Evolutionary conservation across 2,797 vertebrate genomes (phyloP).

Genomic region (Odontamblyopus rebecca): DNA sequence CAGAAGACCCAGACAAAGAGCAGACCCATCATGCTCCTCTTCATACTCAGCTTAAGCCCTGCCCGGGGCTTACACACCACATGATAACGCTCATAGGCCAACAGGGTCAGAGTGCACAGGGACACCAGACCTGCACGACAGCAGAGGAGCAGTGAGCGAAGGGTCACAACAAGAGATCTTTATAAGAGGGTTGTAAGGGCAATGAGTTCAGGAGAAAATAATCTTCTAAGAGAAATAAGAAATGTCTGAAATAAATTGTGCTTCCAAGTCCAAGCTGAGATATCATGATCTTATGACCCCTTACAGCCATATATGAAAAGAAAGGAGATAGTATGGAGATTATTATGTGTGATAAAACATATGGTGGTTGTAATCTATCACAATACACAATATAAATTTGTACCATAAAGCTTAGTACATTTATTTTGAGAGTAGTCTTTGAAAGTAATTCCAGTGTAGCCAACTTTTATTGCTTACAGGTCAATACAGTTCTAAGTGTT

Average conservation of each 20-base stretch:
- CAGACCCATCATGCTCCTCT: constrained; percentile 60
- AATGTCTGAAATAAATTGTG: neutral
- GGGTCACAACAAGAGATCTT: neutral
- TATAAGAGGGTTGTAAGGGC: neutral
- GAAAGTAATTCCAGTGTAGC: too few species aligned
- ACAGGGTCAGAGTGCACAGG: constrained; percentile 73
- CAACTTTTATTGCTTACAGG: too few species aligned
- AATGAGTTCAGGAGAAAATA: constrained; percentile 2
- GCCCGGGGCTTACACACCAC: constrained; percentile 70
- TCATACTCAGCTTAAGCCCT: constrained; percentile 61
- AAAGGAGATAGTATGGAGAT: neutral
- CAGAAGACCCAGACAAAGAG: constrained; percentile 73
- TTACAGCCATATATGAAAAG: neutral
- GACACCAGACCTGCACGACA: constrained; percentile 71
- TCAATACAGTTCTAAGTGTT: too few species aligned
- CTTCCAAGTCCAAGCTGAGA: neutral
- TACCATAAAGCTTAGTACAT: neutral
- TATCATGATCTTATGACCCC: constrained; percentile 1
- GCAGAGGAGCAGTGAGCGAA: neutral
- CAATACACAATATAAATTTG: neutral
- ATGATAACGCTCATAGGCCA: constrained; percentile 74
- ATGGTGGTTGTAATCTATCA: neutral
- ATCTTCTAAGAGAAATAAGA: neutral
- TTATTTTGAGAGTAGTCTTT: too few species aligned
- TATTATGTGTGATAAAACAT: neutral